phyloP scores from a whole-genome alignment of 1,140 invertebrate species.

The Psilanteris sp. region DNA sequence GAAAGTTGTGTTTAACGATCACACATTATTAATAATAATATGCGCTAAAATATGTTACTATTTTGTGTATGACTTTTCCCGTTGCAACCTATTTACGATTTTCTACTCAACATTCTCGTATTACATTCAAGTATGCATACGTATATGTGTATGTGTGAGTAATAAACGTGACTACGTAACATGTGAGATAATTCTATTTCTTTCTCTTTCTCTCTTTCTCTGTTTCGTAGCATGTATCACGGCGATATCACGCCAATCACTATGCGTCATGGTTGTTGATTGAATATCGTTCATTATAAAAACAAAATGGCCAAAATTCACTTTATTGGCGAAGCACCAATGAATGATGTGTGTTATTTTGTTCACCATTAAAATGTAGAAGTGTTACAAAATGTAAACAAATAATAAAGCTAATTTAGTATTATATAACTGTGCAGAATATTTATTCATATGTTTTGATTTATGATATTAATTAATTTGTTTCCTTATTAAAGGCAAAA shows the following conservation, averaged over 20 bases:
- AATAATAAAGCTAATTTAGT: too few relatives aligned
- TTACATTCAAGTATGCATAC: constrained; percentile 50
- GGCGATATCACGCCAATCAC: constrained; percentile 56
- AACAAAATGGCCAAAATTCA: constrained; percentile 15
- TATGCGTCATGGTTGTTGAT: constrained; percentile 40
- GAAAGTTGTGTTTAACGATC: constrained; percentile 10
- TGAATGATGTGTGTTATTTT: too few relatives aligned
- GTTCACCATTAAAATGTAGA: too few relatives aligned
- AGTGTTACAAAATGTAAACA: too few relatives aligned
- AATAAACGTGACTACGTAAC: constrained; percentile 62
- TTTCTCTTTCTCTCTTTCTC: constrained; percentile 40
- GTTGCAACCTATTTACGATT: constrained; percentile 51
- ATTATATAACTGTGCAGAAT: too few relatives aligned
- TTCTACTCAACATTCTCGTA: constrained; percentile 55
- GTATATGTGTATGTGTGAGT: constrained; percentile 18
- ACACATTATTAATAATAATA: constrained; percentile 12
- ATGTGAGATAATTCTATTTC: constrained; percentile 62
- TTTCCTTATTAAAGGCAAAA: too few relatives aligned
- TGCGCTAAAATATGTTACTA: constrained; percentile 32
- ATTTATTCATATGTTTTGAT: too few relatives aligned
- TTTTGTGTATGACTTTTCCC: constrained; percentile 51
- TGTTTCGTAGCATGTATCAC: constrained; percentile 41
- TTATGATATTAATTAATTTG: too few relatives aligned
- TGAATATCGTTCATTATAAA: constrained; percentile 35
- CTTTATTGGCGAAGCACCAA: not conserved